Conservation (phyloP, 2,113 vertebrate species). For the Corythornis madagascariensis region DNA sequence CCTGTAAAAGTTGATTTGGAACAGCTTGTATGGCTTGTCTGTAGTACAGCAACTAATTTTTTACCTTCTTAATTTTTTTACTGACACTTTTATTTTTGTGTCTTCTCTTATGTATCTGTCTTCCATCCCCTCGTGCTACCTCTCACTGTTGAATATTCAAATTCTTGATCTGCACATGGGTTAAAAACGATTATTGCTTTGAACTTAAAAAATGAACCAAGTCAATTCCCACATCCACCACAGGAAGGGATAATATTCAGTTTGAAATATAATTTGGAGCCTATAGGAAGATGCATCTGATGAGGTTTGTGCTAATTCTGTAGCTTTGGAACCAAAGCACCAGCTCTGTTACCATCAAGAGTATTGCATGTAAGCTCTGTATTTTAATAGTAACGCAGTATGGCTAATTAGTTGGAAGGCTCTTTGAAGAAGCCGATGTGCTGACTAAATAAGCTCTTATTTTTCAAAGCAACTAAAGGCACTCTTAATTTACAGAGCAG, state of each 20-base stretch:
- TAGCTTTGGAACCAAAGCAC: neutral
- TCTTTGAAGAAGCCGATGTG: conserved; percentile 48
- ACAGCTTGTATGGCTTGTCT: neutral
- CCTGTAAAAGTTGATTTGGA: neutral
- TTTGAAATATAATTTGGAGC: conserved; percentile 35
- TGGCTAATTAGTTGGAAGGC: conserved; percentile 48
- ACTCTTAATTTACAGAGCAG: conserved; percentile 49
- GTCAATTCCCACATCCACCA: conserved; percentile 13
- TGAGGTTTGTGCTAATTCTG: conserved; percentile 46
- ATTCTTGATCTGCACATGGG: conserved; percentile 1
- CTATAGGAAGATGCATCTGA: conserved; percentile 56
- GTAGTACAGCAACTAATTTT: neutral
- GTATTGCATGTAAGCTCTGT: conserved; percentile 48
- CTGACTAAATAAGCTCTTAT: conserved; percentile 47
- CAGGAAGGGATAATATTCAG: conserved; percentile 42
- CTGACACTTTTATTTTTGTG: neutral
- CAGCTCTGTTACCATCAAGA: conserved; percentile 8
- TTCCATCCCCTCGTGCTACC: rapidly evolving
- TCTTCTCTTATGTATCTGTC: neutral
- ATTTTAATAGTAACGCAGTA: conserved; percentile 24
- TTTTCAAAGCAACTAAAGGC: conserved; percentile 57
- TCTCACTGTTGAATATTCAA: conserved; percentile 46
- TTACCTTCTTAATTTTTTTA: neutral
- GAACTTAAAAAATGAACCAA: conserved; percentile 43
- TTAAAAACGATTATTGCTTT: conserved; percentile 52